Evolutionary conservation across 1,140 invertebrate genomes (phyloP), one percentile per base, ranked within the genome.

Genomic region (Ylistrum balloti): DNA sequence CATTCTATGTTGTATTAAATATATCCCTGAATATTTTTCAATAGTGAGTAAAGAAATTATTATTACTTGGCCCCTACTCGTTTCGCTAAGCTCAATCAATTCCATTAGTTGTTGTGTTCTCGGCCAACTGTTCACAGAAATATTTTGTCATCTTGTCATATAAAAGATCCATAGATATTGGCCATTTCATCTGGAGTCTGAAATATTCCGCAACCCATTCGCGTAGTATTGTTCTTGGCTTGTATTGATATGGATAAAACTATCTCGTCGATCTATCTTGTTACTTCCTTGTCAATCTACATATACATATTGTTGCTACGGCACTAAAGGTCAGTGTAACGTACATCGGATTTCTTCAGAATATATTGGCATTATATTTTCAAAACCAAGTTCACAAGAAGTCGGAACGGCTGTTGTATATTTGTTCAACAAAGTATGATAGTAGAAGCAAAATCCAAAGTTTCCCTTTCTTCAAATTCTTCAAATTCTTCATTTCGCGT

Each of bases 131-230:
- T n/a, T 22, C 28, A 28, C 11, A 28, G 56, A 74, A 74, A 74
- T n/a, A 74, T 74, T 74, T 74, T 28, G 56, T 74, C 56, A 74
- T 74, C 56, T 74, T 74, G 56, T 74, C 56, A 74, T n/a, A 5
- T n/a, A n/a, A 28, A 17, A 28, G 3, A 74, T n/a, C n/a, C 56
- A 5, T 74, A n/a, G 15, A 28, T n/a, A 28, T n/a, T 74, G 22
- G 11, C 56, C 56, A 74, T 74, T 74, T 74, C 2, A 74, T 74
- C n/a, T n/a, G n/a, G 28, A 74, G 56, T 74, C 56, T 74, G 56
- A 74, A 28, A 17, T 11, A n/a, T n/a, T 74, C 56, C 28, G 56
- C n/a, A 74, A 74, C n/a, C 56, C n/a, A 28, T 74, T 9, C 28
- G 22, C 28, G 28, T 74, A 28, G 56, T 28, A 74, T 74, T 28